Conservation (phyloP, 1,140 invertebrate genomes). For the Saccostrea cuccullata region DNA sequence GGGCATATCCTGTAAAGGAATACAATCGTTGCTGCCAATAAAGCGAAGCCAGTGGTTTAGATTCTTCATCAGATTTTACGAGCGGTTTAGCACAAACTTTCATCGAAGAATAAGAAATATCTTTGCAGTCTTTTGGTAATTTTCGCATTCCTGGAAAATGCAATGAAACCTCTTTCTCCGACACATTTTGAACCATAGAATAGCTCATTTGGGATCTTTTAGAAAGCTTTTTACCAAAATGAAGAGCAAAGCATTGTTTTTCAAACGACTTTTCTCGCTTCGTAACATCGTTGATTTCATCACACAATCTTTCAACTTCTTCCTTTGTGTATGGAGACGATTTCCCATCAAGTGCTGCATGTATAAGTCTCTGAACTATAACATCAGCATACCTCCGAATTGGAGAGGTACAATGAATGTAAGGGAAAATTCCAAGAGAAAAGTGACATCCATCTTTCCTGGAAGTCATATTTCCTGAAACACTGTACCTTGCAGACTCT, state of each 20-base stretch:
- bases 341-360: conserved; percentile 52
- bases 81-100: conserved; percentile 47
- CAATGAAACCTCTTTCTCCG: conserved; percentile 48
- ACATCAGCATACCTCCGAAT: conserved; percentile 78
- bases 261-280: conserved; percentile 49
- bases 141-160: conserved; percentile 39
- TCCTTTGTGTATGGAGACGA: conserved; percentile 48
- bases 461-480: not conserved
- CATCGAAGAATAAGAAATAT: conserved; percentile 40
- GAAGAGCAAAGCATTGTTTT: conserved; percentile 47
- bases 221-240: conserved; percentile 30
- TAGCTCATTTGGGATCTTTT: conserved; percentile 24
- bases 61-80: conserved; percentile 11
- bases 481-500: conserved; percentile 57
- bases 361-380: conserved; percentile 68
- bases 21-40: conserved; percentile 51
- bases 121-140: conserved; percentile 42
- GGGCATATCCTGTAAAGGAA: conserved; percentile 31
- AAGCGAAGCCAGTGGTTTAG: conserved; percentile 5
- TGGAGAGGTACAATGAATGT: conserved; percentile 78
- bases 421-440: conserved; percentile 58
- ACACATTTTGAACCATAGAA: conserved; percentile 44
- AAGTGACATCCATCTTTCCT: conserved; percentile 51
- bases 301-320: conserved; percentile 56
- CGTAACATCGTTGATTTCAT: conserved; percentile 51